These are phyloP conservation scores for Entomyzon cyanotis DNA, from an alignment of 2,113 vertebrate genomes.

Conservation along the genomic window DNA sequence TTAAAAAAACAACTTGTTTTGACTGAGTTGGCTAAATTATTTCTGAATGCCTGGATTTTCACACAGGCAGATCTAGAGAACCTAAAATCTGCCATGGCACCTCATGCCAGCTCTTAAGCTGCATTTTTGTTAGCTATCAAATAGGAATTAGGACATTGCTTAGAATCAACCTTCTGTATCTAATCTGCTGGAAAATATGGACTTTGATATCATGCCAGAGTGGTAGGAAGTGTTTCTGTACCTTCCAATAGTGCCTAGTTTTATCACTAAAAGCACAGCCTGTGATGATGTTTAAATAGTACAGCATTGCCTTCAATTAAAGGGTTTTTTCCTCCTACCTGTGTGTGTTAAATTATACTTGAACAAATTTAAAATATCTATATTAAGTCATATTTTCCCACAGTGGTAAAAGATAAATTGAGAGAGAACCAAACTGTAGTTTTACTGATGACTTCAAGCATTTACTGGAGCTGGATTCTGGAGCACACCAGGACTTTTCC, in stretches of 20 bases:
- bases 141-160: conserved; percentile 1
- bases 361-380: background rate
- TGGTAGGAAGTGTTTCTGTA: conserved; percentile 24
- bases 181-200: conserved; percentile 6
- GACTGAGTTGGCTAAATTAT: background rate
- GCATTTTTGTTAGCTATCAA: background rate
- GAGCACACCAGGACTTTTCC: background rate
- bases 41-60: background rate
- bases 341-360: background rate
- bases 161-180: conserved; percentile 7
- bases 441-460: background rate
- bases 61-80: background rate
- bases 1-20: background rate
- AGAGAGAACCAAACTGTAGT: background rate
- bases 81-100: background rate
- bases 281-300: conserved; percentile 9
- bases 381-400: background rate
- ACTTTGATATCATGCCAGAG: conserved; percentile 8
- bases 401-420: background rate
- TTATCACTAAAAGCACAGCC: background rate
- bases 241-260: background rate
- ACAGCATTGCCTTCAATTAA: background rate
- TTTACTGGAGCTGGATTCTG: background rate
- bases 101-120: background rate
- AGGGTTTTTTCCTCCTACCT: background rate